A percentile compares a stretch with the other conserved stretches of the same genome.
Evolutionary conservation across 2,888 invertebrate genomes (phyloP).

Genomic region (Diaprepes abbreviatus): DNA sequence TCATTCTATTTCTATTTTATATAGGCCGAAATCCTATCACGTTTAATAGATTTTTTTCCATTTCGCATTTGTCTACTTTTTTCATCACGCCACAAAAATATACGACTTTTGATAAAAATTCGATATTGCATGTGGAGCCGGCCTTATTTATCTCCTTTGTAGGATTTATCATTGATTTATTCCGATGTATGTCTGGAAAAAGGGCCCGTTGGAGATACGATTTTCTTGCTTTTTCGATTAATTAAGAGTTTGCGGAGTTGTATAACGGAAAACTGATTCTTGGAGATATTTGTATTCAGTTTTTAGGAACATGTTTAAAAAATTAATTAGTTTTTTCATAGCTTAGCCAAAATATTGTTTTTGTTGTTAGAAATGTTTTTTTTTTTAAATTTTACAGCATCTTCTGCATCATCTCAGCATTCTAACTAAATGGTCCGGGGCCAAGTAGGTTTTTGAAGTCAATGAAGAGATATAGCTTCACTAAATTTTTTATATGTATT

Average conservation of each 20-base stretch:
- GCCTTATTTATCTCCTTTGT: slow-evolving; percentile 8
- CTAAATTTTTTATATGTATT: no score
- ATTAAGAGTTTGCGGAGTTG: background rate
- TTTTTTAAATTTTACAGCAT: no score
- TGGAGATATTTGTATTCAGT: no score
- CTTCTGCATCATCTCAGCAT: no score
- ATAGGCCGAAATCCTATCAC: background rate
- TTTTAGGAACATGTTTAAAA: no score
- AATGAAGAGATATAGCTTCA: no score
- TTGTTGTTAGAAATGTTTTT: no score
- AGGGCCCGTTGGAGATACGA: slow-evolving; percentile 5
- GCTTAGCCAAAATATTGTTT: no score
- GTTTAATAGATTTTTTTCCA: background rate
- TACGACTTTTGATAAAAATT: slow-evolving; percentile 26
- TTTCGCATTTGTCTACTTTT: background rate
- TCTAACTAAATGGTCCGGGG: no score
- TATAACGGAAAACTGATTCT: background rate
- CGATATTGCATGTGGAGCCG: slow-evolving; percentile 16
- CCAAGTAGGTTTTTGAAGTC: no score
- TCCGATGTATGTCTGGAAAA: slow-evolving; percentile 26
- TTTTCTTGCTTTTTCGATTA: slow-evolving; percentile 21
- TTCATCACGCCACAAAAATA: background rate
- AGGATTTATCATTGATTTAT: slow-evolving; percentile 39
- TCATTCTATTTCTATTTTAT: no score
- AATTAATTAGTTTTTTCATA: no score